Base-by-base conservation (phyloP, 2,797 vertebrate genomes). In the Lithobates pipiens region DNA sequence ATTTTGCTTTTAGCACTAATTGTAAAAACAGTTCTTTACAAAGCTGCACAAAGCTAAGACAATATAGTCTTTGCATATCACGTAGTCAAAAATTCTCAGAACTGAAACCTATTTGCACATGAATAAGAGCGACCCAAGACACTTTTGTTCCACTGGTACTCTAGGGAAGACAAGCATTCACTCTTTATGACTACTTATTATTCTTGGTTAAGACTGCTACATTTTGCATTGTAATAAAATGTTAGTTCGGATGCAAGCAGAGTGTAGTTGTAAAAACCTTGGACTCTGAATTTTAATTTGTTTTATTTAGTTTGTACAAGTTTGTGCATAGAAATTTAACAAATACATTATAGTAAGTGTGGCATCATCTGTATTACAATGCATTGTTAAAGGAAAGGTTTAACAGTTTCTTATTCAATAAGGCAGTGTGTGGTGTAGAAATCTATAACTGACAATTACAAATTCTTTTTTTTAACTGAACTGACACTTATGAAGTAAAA, bases 1-100 rank as follows among this genome's bases (percentile, higher is more conserved):
- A 80, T 85, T 85, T 85, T 80, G 84, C 44, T 79, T 85, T 85
- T 80, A 85, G 84, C 61, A 29, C 77, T 75, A 75, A 82, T 79
- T 86, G 80, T 78, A 63, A 83, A 77, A 78, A 79, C 44, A 57
- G 76, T 75, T 75, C 57, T 79, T 68, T 79, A 75, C 80, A 73
- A 83, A 75, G 63, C 80, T 74, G 23, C 78, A 75, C 80, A 73
- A 83, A 75, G 63, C 80, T 74, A 42, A 79, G 76, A 83, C 69
- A 83, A 86, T 82, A 77, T 54, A 73, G 74, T 67, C 21, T 68
- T 76, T 73, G 32, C 57, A 71, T 70, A 77, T 74, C 42, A 18
- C 69, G 15, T 42, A 46, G 63, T 63, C 44, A 69, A 39, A 74
- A 78, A 50, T n/a, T 67, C 70, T 85, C 57, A 65, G 50, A 10